phyloP scores from a whole-genome alignment of 2,113 vertebrate species.

The Ctenomys sociabilis region DNA sequence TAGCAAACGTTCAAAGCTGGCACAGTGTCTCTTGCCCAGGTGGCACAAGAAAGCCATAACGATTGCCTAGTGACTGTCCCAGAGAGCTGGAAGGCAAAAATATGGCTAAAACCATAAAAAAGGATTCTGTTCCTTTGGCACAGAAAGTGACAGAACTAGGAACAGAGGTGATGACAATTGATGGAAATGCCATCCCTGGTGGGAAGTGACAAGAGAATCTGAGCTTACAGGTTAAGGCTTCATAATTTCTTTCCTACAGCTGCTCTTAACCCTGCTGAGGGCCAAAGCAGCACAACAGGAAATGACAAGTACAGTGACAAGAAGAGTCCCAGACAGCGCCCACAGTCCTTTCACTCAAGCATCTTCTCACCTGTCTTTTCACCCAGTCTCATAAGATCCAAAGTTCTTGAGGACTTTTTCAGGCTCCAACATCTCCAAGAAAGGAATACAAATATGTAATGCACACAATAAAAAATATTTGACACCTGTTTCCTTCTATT shows the following conservation, averaged over 20 bases:
- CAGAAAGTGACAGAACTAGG: neutral
- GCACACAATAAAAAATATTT: conserved; percentile 77
- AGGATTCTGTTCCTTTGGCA: neutral
- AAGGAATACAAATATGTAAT: conserved; percentile 66
- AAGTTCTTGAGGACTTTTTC: conserved; percentile 62
- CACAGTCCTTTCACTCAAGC: neutral
- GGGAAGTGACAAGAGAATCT: conserved; percentile 18
- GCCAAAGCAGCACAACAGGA: conserved; percentile 15
- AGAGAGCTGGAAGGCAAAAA: neutral
- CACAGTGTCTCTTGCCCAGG: neutral
- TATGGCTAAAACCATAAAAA: neutral
- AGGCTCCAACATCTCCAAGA: conserved; percentile 49
- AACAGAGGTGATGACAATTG: neutral
- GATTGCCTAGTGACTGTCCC: neutral
- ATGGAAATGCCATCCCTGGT: neutral
- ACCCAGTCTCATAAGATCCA: neutral
- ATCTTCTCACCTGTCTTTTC: conserved; percentile 35
- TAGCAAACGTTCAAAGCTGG: neutral
- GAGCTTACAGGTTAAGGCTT: neutral
- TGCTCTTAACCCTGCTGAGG: conserved; percentile 1
- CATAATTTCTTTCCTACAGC: neutral
- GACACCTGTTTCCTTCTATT: conserved; percentile 77
- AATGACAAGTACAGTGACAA: neutral
- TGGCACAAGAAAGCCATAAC: neutral
- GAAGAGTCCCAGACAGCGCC: conserved; percentile 1